Base-by-base conservation (phyloP, 1,140 invertebrate species). In the Drosophila setifemur region DNA sequence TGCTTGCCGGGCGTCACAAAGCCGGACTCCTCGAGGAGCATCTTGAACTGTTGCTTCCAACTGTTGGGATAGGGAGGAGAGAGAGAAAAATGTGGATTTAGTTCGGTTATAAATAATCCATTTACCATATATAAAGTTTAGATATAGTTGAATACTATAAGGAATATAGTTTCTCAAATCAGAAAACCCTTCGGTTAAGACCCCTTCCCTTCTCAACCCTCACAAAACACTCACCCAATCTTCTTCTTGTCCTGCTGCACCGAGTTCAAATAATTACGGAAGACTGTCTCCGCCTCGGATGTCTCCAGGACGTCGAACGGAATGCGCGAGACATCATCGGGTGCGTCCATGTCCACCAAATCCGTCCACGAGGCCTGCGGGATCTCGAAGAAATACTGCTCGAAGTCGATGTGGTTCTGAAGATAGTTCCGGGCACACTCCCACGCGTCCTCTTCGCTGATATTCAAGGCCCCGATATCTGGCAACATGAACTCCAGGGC, bases 1-100 rank as follows among this genome's bases (percentile, higher is more conserved):
- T 95, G 94, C 91, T 98, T 98, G 3, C 98, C 98, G 6, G 97
- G 97, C 8, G 95, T 96, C 14, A 99, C 97, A 90, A 98, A 98
- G 0, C 96, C 96, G 2, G 97, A 98, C 91, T 98, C 97, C 90
- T 98, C 96, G 53, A 99, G 92, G 19, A 99, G 92, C 85, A 96
- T 94, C 88, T 97, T 98, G 92, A 99, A 99, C 90, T 98, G 96
- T 85, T 97, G 95, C 78, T 96, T 96, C 94, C 94, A 96, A 90
- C 95, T 96, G 1, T 2, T n/a, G n/a, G n/a, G n/a, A n/a, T n/a
- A 7, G 0, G 2, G 6, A 4, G 16, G 11, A 14, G 75, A 49
- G 73, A 49, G n/a, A 8, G 6, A 23, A 58, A 8, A n/a, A n/a
- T n/a, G n/a, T n/a, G n/a, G n/a, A n/a, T n/a, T n/a, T n/a, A n/a